Evolutionary conservation across 2,113 vertebrate genomes (phyloP), one percentile per base, ranked within the genome.

Genomic region (Astur gentilis): DNA sequence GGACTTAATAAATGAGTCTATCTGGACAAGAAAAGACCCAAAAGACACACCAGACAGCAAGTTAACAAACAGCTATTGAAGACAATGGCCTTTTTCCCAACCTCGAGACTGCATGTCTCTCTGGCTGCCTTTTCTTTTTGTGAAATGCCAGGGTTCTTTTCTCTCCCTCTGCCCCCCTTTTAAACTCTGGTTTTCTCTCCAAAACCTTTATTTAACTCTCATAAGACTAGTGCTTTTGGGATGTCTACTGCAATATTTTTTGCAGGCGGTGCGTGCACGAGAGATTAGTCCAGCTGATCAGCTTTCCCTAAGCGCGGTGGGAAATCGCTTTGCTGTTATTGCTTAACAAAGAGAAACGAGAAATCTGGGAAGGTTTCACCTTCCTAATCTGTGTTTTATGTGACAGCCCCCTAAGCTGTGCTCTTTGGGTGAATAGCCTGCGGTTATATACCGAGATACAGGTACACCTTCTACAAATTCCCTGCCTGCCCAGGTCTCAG

Each of bases 61-160:
- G 88, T 34, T 81, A 47, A 55, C 94, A 81, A 93, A 87, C 90
- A 92, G 88, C 90, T 23, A 8, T 2, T 12, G 83, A 27, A 38
- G 72, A 95, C 94, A 95, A 86, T 87, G 92, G 73, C 32, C 69
- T 84, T 82, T 58, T 89, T 57, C 83, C 89, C 92, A 79, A 94
- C 69, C 89, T 57, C 86, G 50, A 93, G 94, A 82, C 96, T 87
- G 72, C 25, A 4, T 15, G 91, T 73, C 97, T 96, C 93, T 90
- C 89, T 55, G 94, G 26, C 83, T 81, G 20, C 69, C 42, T n/a
- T 49, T 73, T 73, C 88, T 76, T 36, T 92, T 49, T 92, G 55
- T 73, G 83, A 23, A 36, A 10, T 78, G 94, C 96, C 97, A 95
- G 91, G 67, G 34, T 42, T 85, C 92, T 65, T 94, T 91, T 61